Conservation (phyloP, 2,797 vertebrate genomes). For the Pseudochirops cupreus region DNA sequence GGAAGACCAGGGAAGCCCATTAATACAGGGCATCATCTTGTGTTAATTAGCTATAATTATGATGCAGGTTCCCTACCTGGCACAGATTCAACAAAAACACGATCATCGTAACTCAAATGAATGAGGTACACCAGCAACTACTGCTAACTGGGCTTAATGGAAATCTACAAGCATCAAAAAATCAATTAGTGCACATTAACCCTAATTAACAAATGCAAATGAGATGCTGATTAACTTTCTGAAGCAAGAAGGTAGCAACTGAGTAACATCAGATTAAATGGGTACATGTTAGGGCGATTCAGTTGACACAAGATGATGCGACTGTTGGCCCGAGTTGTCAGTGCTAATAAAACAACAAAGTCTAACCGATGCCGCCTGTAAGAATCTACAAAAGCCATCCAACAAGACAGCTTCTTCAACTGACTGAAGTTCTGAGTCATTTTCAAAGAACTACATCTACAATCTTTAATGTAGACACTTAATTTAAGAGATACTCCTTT, state of each 20-base stretch:
- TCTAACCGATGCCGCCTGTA: constrained; percentile 82
- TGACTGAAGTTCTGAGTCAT: background rate
- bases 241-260: constrained; percentile 83
- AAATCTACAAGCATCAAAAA: constrained; percentile 91
- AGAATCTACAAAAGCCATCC: constrained; percentile 55
- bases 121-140: constrained; percentile 85
- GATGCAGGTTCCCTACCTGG: constrained; percentile 85
- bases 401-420: background rate
- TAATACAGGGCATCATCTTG: constrained; percentile 80
- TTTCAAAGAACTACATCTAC: background rate
- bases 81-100: constrained; percentile 89
- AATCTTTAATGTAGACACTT: background rate
- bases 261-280: constrained; percentile 84
- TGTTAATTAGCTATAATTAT: constrained; percentile 94
- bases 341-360: constrained; percentile 84
- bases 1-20: constrained; percentile 79
- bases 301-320: constrained; percentile 86
- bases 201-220: constrained; percentile 92
- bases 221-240: constrained; percentile 86
- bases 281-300: constrained; percentile 88
- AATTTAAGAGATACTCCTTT: background rate
- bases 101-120: constrained; percentile 89
- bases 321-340: constrained; percentile 86
- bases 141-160: constrained; percentile 87
- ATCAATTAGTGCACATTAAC: constrained; percentile 93